Evolutionary conservation across 2,113 vertebrate genomes (phyloP), one percentile per base, ranked within the genome.

Genomic region (Andinoacara biseriatus): DNA sequence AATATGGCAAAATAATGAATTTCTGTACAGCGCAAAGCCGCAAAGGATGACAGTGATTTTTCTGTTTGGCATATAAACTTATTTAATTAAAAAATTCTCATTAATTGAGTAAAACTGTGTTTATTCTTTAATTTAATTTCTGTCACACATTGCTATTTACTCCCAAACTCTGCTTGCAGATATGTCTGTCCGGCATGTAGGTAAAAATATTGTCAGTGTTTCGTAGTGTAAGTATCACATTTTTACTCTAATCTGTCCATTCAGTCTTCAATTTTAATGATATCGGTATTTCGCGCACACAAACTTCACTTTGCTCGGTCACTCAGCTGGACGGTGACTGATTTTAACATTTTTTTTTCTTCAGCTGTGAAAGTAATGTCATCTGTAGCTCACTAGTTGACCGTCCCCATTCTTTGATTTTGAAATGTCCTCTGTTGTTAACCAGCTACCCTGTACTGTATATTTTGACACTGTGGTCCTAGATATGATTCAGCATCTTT

Each of bases 121-220:
- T 67, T 46, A 49, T 67, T 49, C 15, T 10, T 46, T 3, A 18
- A 0, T 67, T 67, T 67, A 17, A 65, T 0, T 67, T 0, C 22
- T 46, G 22, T 29, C 38, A 8, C n/a, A 46, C 6, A 24, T 46
- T 18, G 9, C 22, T 26, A 0, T 2, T 49, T 67, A 11, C 63
- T 67, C 22, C 26, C 40, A 10, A 24, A 65, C 38, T 17, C n/a
- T 43, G 62, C 38, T 43, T 26, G n/a, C 62, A 65, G 62, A 26
- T 65, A 7, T 43, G 62, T 35, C 35, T 43, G 13, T 14, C 35
- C 2, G 35, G 35, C 9, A 10, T 43, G 10, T 17, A 43, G 43
- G 0, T 3, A 10, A 38, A 2, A 65, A 65, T 17, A 43, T 65
- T 65, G 62, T 43, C 1, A 26, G 4, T 0, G 22, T 46, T 65